Percentiles rank a stretch among this genome's conserved stretches.
These are phyloP conservation scores for Rhynchophorus ferrugineus DNA, from an alignment of 1,140 invertebrate species.

Conservation along the genomic window DNA sequence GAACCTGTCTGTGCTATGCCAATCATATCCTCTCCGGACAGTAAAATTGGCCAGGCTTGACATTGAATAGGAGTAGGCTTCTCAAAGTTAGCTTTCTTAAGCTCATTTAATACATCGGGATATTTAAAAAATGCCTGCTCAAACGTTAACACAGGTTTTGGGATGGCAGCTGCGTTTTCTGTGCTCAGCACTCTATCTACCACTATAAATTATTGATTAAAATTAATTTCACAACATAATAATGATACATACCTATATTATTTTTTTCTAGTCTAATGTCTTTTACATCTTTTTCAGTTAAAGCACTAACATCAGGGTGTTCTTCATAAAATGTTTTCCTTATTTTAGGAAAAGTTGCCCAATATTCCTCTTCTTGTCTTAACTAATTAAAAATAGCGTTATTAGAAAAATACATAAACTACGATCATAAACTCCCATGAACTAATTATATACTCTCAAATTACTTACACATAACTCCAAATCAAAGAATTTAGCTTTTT, in stretches of 20 bases:
- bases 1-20: slow-evolving; percentile 92
- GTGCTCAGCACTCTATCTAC: slow-evolving; percentile 41
- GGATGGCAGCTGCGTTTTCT: slow-evolving; percentile 49
- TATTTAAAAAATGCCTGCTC: slow-evolving; percentile 76
- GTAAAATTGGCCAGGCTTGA: slow-evolving; percentile 82
- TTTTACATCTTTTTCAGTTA: slow-evolving; percentile 54
- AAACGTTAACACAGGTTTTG: slow-evolving; percentile 78
- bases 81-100: slow-evolving; percentile 72
- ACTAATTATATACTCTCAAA: background rate
- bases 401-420: background rate
- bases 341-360: slow-evolving; percentile 56
- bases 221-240: background rate
- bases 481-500: slow-evolving; percentile 16
- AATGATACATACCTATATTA: slow-evolving; percentile 48
- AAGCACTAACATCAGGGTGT: slow-evolving; percentile 57
- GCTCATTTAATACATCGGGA: slow-evolving; percentile 76
- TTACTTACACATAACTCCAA: slow-evolving; percentile 23
- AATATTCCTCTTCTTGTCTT: slow-evolving; percentile 47
- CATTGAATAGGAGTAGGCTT: slow-evolving; percentile 85
- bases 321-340: slow-evolving; percentile 82
- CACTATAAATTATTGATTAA: slow-evolving; percentile 5
- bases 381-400: slow-evolving; percentile 43
- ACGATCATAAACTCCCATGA: background rate
- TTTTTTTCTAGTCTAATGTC: slow-evolving; percentile 57
- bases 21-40: slow-evolving; percentile 81